phyloP scores from a whole-genome alignment of 1,140 invertebrate genomes.

The Pemphigus obesinymphae region DNA sequence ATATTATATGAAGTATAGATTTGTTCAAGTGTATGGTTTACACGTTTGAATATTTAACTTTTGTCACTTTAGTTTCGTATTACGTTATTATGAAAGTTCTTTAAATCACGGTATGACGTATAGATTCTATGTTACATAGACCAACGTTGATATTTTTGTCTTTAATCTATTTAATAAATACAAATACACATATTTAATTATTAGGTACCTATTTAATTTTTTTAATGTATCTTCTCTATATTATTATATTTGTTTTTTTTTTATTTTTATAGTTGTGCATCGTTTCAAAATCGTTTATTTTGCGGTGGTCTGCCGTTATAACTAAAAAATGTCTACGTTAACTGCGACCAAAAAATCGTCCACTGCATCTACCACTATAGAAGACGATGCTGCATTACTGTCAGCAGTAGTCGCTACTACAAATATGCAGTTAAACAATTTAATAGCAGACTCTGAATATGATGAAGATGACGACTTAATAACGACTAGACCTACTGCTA shows the following conservation, averaged over 20 bases:
- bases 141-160: no score
- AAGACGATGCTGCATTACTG: neutral
- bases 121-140: no score
- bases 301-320: neutral
- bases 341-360: neutral
- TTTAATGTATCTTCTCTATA: neutral
- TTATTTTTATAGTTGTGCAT: neutral
- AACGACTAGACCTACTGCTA: slow-evolving; percentile 3
- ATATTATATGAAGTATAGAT: neutral
- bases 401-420: neutral
- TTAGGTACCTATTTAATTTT: neutral
- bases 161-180: no score
- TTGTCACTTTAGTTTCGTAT: neutral
- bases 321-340: neutral
- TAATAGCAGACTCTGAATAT: neutral
- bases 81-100: neutral
- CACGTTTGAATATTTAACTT: neutral
- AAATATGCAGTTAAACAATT: neutral
- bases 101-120: neutral
- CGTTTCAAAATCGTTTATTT: neutral
- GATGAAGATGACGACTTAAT: slow-evolving; percentile 24
- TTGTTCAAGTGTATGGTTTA: neutral
- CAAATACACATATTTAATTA: no score
- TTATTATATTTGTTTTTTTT: neutral
- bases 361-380: no score